A percentile compares a stretch with the other conserved stretches of the same genome.
Evolutionary conservation across 2,113 vertebrate species (phyloP).

Genomic region (Bettongia penicillata): DNA sequence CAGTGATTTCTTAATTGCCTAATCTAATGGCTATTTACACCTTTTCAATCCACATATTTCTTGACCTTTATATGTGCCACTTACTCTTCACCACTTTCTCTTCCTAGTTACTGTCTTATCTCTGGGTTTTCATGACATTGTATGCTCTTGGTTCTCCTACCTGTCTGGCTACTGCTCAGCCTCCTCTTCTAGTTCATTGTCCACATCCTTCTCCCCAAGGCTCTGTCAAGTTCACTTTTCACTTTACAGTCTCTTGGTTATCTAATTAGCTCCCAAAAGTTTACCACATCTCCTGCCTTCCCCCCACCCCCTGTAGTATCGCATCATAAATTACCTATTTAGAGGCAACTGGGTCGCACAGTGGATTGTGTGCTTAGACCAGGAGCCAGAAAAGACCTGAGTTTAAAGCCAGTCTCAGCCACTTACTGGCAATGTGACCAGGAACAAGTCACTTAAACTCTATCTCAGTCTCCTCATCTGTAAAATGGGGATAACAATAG

Average conservation of each 20-base stretch:
- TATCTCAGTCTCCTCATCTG: neutral
- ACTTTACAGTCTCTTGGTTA: neutral
- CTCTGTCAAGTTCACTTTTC: neutral
- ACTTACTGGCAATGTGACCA: neutral
- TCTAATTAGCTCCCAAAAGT: neutral
- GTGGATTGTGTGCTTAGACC: neutral
- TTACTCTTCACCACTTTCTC: neutral
- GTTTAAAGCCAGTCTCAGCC: neutral
- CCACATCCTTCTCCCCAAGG: neutral
- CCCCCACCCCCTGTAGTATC: neutral
- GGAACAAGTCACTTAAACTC: neutral
- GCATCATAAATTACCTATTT: neutral
- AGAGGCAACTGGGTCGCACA: neutral
- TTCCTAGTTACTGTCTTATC: neutral
- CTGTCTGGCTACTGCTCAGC: neutral
- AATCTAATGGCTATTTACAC: neutral
- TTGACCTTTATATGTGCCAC: neutral
- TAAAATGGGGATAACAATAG: neutral
- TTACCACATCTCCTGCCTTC: neutral
- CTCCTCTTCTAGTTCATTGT: neutral
- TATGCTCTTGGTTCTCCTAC: neutral
- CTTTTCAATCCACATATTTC: neutral
- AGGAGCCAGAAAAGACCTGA: neutral
- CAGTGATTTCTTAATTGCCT: neutral
- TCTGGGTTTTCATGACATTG: neutral